phyloP scores from a whole-genome alignment of 2,113 vertebrate genomes.

The Cacatua alba region DNA sequence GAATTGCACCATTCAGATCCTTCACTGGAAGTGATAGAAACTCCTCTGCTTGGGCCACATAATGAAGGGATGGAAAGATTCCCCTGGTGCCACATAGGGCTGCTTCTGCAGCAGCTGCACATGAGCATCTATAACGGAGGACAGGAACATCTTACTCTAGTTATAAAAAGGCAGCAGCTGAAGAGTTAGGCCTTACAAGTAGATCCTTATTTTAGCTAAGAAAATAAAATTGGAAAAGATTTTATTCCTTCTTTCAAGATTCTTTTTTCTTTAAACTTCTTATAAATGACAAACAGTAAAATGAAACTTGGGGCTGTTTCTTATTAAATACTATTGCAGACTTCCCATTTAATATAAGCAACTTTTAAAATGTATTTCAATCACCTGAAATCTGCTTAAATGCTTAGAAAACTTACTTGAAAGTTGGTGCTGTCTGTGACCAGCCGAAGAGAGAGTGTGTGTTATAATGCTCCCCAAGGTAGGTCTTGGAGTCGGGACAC shows the following conservation, averaged over 20 bases:
- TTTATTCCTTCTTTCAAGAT: background rate
- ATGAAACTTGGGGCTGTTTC: background rate
- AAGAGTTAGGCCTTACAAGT: background rate
- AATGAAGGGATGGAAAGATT: background rate
- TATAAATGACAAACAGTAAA: background rate
- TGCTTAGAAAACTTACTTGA: constrained; percentile 42
- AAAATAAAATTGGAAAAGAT: background rate
- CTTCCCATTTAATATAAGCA: background rate
- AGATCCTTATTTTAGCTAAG: background rate
- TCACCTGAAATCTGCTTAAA: background rate
- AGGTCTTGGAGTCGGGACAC: constrained; percentile 57
- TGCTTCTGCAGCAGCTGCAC: background rate
- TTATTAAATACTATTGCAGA: background rate
- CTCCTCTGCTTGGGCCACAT: background rate
- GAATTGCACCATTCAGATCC: accelerated
- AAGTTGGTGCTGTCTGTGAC: constrained; percentile 56
- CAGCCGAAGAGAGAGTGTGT: constrained; percentile 64
- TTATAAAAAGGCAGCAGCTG: background rate
- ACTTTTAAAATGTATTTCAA: background rate
- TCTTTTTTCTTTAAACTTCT: background rate
- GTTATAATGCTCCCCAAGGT: constrained; percentile 48
- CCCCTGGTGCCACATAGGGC: background rate
- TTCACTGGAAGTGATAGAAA: background rate
- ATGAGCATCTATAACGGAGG: accelerated
- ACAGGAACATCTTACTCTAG: background rate